phyloP scores from a whole-genome alignment of 2,113 vertebrate species.

The Synchiropus splendidus region DNA sequence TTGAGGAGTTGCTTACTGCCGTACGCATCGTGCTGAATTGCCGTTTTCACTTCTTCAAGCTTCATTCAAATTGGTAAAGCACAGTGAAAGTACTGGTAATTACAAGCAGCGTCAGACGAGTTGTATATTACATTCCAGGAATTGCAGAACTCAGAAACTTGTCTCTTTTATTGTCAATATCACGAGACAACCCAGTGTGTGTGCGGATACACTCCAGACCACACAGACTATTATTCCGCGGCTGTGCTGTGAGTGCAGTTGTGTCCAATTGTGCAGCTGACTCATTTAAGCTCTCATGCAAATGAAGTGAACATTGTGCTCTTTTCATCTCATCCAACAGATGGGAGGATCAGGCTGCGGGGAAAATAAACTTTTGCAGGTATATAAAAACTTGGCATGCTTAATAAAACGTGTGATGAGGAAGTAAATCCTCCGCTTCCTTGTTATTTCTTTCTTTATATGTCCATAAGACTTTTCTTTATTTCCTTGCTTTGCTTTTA shows the following conservation, averaged over 20 bases:
- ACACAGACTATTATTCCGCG: constrained; percentile 21
- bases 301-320: constrained; percentile 33
- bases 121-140: neutral
- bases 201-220: constrained; percentile 3
- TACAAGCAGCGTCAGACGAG: no score
- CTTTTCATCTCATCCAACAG: constrained; percentile 37
- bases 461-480: constrained; percentile 7
- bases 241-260: constrained; percentile 18
- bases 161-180: no score
- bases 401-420: constrained; percentile 24
- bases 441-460: neutral
- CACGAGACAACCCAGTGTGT: no score
- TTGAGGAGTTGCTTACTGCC: constrained; percentile 5
- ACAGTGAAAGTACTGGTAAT: no score
- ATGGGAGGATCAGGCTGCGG: constrained; percentile 40
- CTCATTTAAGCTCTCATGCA: constrained; percentile 41
- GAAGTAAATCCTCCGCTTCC: constrained; percentile 13
- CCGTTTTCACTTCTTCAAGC: constrained; percentile 1
- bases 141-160: constrained; percentile 6
- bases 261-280: constrained; percentile 31
- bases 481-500: no score
- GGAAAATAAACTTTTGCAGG: constrained; percentile 31
- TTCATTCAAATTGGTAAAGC: constrained; percentile 10
- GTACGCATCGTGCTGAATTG: neutral
- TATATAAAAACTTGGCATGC: constrained; percentile 17